Conservation (phyloP, 2,797 vertebrate genomes). For the Falco naumanni region DNA sequence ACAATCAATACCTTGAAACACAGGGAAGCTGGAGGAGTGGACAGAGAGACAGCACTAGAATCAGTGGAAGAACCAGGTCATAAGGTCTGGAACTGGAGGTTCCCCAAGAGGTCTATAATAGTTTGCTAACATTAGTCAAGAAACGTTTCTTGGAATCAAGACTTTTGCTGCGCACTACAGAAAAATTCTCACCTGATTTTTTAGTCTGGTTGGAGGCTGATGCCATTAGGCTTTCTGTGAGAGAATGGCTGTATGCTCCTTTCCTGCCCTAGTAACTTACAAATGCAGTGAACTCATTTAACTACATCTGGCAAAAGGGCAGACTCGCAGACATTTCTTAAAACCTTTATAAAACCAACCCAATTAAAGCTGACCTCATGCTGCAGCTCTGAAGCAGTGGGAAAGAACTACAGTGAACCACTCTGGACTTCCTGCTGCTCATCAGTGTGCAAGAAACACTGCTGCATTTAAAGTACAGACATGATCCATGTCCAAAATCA, state of each 20-base stretch:
- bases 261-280: neutral
- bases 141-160: neutral
- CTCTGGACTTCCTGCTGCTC: neutral
- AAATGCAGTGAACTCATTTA: neutral
- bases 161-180: neutral
- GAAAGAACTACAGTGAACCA: neutral
- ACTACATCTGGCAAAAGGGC: neutral
- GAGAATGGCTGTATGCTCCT: neutral
- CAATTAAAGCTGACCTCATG: neutral
- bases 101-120: neutral
- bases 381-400: neutral
- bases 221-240: neutral
- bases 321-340: neutral
- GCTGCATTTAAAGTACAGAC: neutral
- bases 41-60: neutral
- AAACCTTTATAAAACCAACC: neutral
- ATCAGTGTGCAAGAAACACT: no score
- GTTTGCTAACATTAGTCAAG: neutral
- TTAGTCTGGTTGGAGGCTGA: neutral
- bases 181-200: neutral
- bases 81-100: neutral
- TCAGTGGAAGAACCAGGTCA: neutral
- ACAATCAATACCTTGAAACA: neutral
- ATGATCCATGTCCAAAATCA: neutral
- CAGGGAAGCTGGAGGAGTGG: fast-evolving